Evolutionary conservation across 2,888 invertebrate species (phyloP).

Genomic region (Nasonovia ribisnigri): DNA sequence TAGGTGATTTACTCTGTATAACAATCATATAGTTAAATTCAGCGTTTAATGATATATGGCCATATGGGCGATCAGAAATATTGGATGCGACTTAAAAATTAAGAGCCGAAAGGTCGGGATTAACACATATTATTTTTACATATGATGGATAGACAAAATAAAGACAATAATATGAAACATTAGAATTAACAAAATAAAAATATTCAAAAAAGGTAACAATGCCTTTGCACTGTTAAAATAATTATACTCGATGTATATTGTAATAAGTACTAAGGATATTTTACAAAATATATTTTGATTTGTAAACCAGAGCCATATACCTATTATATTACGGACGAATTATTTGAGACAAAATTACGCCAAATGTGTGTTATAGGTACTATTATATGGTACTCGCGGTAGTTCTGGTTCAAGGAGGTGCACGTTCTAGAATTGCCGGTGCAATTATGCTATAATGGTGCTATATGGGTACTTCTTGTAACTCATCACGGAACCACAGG

Average conservation of each 20-base stretch:
- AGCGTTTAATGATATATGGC: rapidly evolving
- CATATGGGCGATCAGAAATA: neutral
- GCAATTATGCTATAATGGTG: neutral
- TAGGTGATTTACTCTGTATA: too few relatives aligned
- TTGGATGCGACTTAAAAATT: neutral
- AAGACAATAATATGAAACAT: neutral
- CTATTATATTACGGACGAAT: neutral
- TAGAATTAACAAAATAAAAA: neutral
- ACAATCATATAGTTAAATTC: neutral
- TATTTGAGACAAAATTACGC: neutral
- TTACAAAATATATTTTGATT: neutral
- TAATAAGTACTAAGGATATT: too few relatives aligned
- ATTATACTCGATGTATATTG: too few relatives aligned
- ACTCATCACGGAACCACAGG: neutral
- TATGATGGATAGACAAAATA: neutral
- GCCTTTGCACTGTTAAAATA: too few relatives aligned
- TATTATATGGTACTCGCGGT: neutral
- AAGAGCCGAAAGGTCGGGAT: neutral
- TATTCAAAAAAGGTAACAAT: neutral
- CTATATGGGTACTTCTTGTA: neutral
- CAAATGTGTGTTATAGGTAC: neutral
- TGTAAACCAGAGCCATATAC: neutral
- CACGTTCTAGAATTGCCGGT: neutral
- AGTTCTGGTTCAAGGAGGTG: neutral
- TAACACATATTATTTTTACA: too few relatives aligned